These are phyloP conservation scores for Xiphophorus hellerii DNA, from an alignment of 2,113 vertebrate genomes.

Conservation along the genomic window DNA sequence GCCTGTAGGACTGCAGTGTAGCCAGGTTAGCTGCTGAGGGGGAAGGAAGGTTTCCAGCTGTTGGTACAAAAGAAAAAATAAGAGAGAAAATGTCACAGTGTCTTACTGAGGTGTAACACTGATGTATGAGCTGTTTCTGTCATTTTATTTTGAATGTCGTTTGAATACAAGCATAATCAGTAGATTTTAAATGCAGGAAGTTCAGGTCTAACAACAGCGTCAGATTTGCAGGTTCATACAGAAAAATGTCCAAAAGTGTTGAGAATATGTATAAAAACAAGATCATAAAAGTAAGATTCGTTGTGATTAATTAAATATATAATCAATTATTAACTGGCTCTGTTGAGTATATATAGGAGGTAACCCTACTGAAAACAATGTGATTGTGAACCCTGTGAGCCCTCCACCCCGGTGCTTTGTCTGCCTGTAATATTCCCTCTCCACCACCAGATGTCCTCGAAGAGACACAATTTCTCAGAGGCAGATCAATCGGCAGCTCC, in stretches of 20 bases:
- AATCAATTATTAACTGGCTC: no score
- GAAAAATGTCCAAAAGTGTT: no score
- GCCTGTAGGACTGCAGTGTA: slow-evolving; percentile 89
- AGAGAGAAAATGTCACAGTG: not conserved
- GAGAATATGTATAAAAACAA: no score
- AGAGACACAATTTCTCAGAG: slow-evolving; percentile 75
- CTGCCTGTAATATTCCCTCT: slow-evolving; percentile 23
- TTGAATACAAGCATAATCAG: no score
- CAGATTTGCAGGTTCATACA: no score
- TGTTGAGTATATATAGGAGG: not conserved
- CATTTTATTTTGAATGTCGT: no score
- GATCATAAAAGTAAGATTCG: not conserved
- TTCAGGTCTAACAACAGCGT: no score
- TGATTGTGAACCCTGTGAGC: not conserved
- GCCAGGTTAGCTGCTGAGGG: slow-evolving; percentile 90
- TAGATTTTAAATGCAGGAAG: no score
- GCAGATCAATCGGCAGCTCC: slow-evolving; percentile 89
- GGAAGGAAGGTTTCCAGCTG: slow-evolving; percentile 89
- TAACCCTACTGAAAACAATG: not conserved
- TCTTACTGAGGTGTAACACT: not conserved
- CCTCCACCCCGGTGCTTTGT: slow-evolving; percentile 36
- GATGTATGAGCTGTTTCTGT: not conserved
- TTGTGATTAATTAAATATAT: not conserved
- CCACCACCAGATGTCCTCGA: slow-evolving; percentile 84
- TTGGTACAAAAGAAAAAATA: not conserved